These are phyloP conservation scores for Zaprionus nigranus DNA, from an alignment of 1,140 invertebrate species.

Conservation along the genomic window DNA sequence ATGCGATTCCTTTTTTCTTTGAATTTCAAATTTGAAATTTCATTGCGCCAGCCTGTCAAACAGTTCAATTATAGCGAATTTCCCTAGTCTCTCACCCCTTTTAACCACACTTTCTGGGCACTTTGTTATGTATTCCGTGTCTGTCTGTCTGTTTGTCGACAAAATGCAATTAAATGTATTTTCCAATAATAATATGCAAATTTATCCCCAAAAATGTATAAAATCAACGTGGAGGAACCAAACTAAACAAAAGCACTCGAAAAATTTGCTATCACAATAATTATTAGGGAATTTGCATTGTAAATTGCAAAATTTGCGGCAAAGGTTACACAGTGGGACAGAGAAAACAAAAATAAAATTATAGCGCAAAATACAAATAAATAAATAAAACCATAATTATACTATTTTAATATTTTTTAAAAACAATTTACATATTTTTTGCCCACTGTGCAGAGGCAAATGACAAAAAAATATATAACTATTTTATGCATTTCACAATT, in stretches of 20 bases:
- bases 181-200: constrained; percentile 70
- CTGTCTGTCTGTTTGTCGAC: constrained; percentile 10
- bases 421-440: not conserved
- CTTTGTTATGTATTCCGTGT: constrained; percentile 30
- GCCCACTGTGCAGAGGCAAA: constrained; percentile 1
- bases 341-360: not conserved
- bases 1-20: not conserved
- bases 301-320: constrained; percentile 47
- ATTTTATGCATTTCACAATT: constrained; percentile 45
- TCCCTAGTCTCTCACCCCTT: not conserved
- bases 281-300: constrained; percentile 72
- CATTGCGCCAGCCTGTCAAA: constrained; percentile 5
- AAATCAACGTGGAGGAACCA: constrained; percentile 28
- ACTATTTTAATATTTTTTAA: not conserved
- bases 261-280: constrained; percentile 66
- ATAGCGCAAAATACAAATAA: not conserved
- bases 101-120: constrained; percentile 32
- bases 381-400: not conserved
- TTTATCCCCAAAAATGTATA: constrained; percentile 48
- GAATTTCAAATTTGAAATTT: constrained; percentile 12
- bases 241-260: constrained; percentile 32
- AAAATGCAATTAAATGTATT: constrained; percentile 71
- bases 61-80: constrained; percentile 24
- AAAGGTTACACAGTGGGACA: constrained; percentile 6
- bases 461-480: constrained; percentile 12